Evolutionary conservation across 2,797 vertebrate species (phyloP).

Genomic region (Arrhamphus sclerolepis): DNA sequence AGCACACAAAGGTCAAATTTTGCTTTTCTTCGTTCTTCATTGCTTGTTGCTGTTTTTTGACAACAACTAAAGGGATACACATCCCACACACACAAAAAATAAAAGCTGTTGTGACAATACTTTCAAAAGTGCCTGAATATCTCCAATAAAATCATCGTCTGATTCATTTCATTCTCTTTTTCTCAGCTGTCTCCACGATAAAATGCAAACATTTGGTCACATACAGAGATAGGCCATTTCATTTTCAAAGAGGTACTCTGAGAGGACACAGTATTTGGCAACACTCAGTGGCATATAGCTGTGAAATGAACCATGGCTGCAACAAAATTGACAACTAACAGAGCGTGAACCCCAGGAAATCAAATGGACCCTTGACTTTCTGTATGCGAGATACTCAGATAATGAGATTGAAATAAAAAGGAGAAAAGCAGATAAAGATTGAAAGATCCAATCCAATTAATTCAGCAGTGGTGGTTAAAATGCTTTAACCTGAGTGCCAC

Average conservation of each 20-base stretch:
- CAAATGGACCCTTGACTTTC: slow-evolving; percentile 53
- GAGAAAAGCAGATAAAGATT: slow-evolving; percentile 22
- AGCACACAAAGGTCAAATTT: neutral
- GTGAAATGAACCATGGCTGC: slow-evolving; percentile 63
- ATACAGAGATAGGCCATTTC: slow-evolving; percentile 40
- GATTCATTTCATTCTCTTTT: slow-evolving; percentile 37
- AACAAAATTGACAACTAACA: slow-evolving; percentile 67
- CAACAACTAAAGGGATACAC: no score
- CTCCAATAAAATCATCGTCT: slow-evolving; percentile 54
- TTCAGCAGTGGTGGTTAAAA: slow-evolving; percentile 44
- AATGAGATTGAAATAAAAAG: slow-evolving; percentile 21
- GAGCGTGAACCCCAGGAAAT: slow-evolving; percentile 57
- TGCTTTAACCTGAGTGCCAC: slow-evolving; percentile 70
- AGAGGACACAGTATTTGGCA: slow-evolving; percentile 54
- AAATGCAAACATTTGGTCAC: slow-evolving; percentile 34
- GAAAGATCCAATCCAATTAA: slow-evolving; percentile 31
- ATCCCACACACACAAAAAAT: slow-evolving; percentile 1
- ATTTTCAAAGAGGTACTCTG: slow-evolving; percentile 52
- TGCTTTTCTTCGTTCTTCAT: neutral
- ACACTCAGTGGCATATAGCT: slow-evolving; percentile 50
- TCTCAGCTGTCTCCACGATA: slow-evolving; percentile 21
- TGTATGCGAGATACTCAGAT: slow-evolving; percentile 18
- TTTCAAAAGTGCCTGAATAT: slow-evolving; percentile 24
- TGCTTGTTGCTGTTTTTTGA: neutral
- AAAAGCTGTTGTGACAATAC: slow-evolving; percentile 23